A percentile compares a stretch with the other conserved stretches of the same genome.
Conservation (phyloP, 2,888 invertebrate genomes). For the Callinectes sapidus region DNA sequence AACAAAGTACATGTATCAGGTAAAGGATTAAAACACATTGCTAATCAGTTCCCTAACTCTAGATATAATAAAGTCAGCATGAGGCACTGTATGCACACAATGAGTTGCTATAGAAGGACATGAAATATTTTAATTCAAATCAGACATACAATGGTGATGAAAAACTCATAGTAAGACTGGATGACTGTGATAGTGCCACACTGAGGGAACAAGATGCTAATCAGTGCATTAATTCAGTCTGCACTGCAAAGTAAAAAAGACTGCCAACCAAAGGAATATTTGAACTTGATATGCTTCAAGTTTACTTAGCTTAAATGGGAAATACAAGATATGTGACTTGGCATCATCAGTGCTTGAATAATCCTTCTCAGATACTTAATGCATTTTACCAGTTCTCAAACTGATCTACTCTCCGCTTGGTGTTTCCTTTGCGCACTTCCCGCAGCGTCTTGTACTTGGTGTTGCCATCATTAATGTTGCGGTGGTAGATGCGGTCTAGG, state of each 20-base stretch:
- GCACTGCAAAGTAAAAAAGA: not conserved
- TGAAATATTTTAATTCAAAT: not conserved
- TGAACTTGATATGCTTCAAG: not conserved
- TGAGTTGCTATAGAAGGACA: not conserved
- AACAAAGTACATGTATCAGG: not conserved
- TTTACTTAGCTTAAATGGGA: not conserved
- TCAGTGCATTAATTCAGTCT: not conserved
- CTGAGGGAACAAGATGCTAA: not conserved
- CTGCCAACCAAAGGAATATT: not conserved
- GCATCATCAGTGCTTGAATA: not conserved
- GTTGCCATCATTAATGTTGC: constrained; percentile 97
- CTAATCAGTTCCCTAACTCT: not conserved
- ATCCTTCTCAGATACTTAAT: not conserved
- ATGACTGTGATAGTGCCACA: not conserved
- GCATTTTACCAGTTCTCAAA: constrained; percentile 96
- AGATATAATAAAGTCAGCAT: not conserved
- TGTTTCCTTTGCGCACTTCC: constrained; percentile 99
- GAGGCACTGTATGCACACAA: not conserved
- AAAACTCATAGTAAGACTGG: not conserved
- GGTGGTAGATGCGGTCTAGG: constrained; percentile 98
- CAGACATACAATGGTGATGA: not conserved
- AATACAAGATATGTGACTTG: not conserved
- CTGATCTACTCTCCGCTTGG: constrained; percentile 99
- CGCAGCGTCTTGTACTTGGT: constrained; percentile 99
- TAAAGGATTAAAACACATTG: not conserved